Evolutionary conservation across 92 coral and sea anemone species (phyloP), one percentile per base, ranked within the genome.

Genomic region (Hydrozoanthus gracilis): DNA sequence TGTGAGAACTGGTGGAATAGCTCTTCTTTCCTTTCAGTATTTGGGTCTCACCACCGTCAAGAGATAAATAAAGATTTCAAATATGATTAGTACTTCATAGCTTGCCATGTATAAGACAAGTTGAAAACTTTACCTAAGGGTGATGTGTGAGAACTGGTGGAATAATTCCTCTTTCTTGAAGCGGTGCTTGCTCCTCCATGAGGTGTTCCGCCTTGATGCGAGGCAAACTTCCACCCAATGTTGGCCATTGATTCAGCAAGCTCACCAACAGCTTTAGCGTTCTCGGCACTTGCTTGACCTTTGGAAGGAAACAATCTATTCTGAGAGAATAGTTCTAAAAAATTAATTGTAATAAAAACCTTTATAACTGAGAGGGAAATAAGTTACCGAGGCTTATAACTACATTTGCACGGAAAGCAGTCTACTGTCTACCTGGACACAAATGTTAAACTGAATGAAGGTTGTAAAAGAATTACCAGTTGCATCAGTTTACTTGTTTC

Each of bases 251-350:
- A 27, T 83, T 96, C 98, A 2, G 98, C 99, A 58, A 96, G 85
- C 89, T 87, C 56, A 4, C 99, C 99, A 5, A 96, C 95, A 5
- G 95, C 89, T 79, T 91, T 88, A 15, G 98, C 98, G 72, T 96
- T 91, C 76, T 92, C 93, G 17, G 95, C 90, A 78, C 98, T 96
- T 35, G 98, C 96, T 76, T 96, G 98, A 0, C 98, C 98, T 96
- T 67, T 47, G 7, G 51, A 71, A 58, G 39, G 46, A 11, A 54
- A 67, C 60, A 64, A 20, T 17, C 46, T 52, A 65, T 11, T 39
- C 8, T 62, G 2, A 2, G 35, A 60, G 7, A 18, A 3, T 15
- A 7, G 0, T 11, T 51, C 1, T 8, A 66, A 15, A 66, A 18
- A 15, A 66, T 2, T 1, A 58, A 11, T 27, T 0, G 39, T 27